Evolutionary conservation across 2,113 vertebrate species (phyloP).

Genomic region (Rattus norvegicus): DNA sequence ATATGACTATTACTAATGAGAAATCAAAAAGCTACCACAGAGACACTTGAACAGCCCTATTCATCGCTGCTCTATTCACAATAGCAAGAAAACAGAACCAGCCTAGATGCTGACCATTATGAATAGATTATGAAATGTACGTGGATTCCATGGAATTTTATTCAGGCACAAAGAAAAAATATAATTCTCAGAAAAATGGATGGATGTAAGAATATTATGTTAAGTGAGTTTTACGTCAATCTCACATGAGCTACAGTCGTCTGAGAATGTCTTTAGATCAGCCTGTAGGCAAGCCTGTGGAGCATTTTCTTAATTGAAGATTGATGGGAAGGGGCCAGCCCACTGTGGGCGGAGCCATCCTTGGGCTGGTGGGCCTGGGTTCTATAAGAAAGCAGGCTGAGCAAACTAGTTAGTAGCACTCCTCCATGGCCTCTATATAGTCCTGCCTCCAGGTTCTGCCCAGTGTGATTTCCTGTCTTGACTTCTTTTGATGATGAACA

Average conservation of each 20-base stretch:
- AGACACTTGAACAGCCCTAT: neutral
- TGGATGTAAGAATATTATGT: neutral
- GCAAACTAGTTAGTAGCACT: neutral
- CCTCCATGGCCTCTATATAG: neutral
- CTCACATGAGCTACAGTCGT: neutral
- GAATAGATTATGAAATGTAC: neutral
- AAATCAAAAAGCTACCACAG: neutral
- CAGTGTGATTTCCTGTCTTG: neutral
- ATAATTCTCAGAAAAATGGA: neutral
- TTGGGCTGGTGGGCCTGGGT: neutral
- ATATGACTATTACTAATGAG: neutral
- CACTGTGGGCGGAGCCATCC: neutral
- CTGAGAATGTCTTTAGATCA: neutral
- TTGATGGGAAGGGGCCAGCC: neutral
- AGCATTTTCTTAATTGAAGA: neutral
- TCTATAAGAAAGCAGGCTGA: neutral
- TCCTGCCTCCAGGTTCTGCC: neutral
- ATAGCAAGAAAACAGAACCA: neutral
- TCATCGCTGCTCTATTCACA: neutral
- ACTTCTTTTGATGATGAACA: neutral
- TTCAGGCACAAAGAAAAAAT: neutral
- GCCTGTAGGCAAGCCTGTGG: neutral
- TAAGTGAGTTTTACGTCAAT: neutral
- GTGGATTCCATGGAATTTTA: neutral
- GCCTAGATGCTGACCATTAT: neutral